Percentiles rank a stretch among this genome's conserved stretches.
Conservation (phyloP, 92 coral and sea anemone species). For the Diadumene lineata region DNA sequence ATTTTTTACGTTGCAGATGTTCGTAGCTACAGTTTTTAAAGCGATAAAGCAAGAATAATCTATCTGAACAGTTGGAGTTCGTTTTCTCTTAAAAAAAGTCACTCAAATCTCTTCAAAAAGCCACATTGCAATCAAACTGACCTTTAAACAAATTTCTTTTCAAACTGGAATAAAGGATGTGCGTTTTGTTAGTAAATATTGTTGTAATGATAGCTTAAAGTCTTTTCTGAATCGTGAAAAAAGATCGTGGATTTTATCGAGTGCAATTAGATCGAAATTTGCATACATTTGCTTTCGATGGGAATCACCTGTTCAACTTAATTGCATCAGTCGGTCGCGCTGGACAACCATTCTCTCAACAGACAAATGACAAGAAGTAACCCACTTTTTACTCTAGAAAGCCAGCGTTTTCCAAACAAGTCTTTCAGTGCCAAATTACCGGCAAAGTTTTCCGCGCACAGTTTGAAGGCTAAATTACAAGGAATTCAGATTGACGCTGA, state of each 20-base stretch:
- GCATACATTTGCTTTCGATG: constrained; percentile 54
- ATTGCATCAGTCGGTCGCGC: constrained; percentile 21
- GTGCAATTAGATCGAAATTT: constrained; percentile 31
- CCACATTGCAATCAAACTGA: too few species aligned
- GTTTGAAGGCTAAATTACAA: too few species aligned
- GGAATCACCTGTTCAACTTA: constrained; percentile 23
- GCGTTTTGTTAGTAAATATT: too few species aligned
- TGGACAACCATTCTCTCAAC: constrained; percentile 29
- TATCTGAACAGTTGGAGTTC: neutral
- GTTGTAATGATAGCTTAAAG: too few species aligned
- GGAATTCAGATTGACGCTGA: too few species aligned
- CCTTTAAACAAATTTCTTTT: too few species aligned
- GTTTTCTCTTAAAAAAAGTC: neutral
- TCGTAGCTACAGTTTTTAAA: neutral
- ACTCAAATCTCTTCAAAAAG: neutral
- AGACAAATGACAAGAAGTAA: constrained; percentile 10
- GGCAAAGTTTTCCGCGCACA: too few species aligned
- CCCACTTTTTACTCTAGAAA: constrained; percentile 1
- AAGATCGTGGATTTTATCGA: constrained; percentile 20
- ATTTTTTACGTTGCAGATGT: neutral
- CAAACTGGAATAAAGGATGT: too few species aligned
- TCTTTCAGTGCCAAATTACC: too few species aligned
- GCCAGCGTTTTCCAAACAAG: neutral
- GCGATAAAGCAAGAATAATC: neutral
- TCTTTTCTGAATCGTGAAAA: constrained; percentile 9